Conservation (phyloP, 2,113 vertebrate genomes). For the Chionis minor region DNA sequence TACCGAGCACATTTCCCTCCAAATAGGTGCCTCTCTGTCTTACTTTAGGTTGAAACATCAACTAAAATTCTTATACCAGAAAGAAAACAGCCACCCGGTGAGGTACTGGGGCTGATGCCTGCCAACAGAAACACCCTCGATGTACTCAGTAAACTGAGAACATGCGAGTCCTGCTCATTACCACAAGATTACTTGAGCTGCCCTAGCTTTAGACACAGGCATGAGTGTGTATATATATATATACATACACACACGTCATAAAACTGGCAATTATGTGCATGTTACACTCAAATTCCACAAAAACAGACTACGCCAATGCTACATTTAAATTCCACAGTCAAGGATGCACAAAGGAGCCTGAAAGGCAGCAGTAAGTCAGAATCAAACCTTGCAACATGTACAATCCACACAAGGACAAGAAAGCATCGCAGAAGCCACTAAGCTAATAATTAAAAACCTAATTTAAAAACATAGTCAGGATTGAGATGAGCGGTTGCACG, state of each 20-base stretch:
- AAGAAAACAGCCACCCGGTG: slow-evolving; percentile 10
- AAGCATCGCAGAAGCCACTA: not conserved
- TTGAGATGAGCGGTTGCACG: not conserved
- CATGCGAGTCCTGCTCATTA: not conserved
- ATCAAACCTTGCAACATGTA: fast-evolving
- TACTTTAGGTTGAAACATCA: not conserved
- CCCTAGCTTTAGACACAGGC: not conserved
- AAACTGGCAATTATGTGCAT: not conserved
- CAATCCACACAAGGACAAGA: not conserved
- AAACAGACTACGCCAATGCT: not conserved
- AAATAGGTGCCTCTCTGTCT: not conserved
- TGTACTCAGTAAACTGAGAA: not conserved
- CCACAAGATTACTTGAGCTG: not conserved
- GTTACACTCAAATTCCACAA: not conserved
- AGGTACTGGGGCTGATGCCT: not conserved
- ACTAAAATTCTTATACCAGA: slow-evolving; percentile 26
- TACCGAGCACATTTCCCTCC: not conserved
- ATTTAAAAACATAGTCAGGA: not conserved
- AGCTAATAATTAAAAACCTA: slow-evolving; percentile 16
- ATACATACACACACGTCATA: not conserved
- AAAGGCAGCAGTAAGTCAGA: not conserved
- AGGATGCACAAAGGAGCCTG: not conserved
- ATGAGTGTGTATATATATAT: not conserved
- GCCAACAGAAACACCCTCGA: slow-evolving; percentile 46
- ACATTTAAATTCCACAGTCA: not conserved